A percentile compares a stretch with the other conserved stretches of the same genome.
Conservation (phyloP, 2,888 invertebrate species). For the Tipula helvola region DNA sequence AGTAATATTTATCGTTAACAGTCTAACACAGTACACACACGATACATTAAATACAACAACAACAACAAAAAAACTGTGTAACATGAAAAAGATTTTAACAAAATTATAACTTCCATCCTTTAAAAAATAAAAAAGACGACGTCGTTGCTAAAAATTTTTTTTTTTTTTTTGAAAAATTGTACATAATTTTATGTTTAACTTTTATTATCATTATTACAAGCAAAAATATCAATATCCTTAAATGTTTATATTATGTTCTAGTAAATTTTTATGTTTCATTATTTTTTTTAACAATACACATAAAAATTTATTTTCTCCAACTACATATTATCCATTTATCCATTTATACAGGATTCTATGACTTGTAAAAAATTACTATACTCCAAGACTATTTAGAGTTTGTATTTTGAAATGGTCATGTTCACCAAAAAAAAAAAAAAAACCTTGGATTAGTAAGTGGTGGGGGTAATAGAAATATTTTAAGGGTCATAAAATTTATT, state of each 20-base stretch:
- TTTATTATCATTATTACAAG: neutral
- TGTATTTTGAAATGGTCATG: neutral
- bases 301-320: neutral
- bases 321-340: neutral
- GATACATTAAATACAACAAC: neutral
- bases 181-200: conserved; percentile 4
- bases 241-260: neutral
- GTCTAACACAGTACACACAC: neutral
- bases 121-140: neutral
- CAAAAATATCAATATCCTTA: neutral
- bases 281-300: neutral
- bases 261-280: neutral
- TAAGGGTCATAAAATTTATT: neutral
- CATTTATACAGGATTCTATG: neutral
- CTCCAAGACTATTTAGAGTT: neutral
- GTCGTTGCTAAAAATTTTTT: neutral
- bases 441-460: neutral
- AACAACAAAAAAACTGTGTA: neutral
- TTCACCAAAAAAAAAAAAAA: neutral
- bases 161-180: neutral
- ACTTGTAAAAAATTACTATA: neutral
- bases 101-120: conserved; percentile 4
- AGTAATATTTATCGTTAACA: conserved; percentile 4
- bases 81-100: conserved; percentile 4
- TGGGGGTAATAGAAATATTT: neutral